Percentiles rank a stretch among this genome's conserved stretches.
phyloP scores from a whole-genome alignment of 2,888 invertebrate species.

The Ichneumoninae sp. region DNA sequence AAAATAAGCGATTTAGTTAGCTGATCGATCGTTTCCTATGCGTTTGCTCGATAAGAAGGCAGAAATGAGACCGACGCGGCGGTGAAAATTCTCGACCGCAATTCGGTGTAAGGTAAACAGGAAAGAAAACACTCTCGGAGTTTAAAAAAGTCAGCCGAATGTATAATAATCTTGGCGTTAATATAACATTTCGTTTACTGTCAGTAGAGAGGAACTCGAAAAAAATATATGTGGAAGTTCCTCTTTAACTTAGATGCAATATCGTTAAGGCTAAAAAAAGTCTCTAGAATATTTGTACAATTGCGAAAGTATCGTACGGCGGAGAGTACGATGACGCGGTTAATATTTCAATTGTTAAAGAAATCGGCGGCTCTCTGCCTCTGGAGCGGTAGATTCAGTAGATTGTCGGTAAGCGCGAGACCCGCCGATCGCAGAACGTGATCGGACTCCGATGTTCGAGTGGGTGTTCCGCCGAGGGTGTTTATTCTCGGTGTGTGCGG shows the following conservation, averaged over 20 bases:
- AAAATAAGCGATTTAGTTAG: neutral
- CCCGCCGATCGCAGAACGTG: constrained; percentile 71
- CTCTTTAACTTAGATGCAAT: neutral
- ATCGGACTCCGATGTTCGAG: constrained; percentile 74
- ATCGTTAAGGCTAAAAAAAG: constrained; percentile 16
- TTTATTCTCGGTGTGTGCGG: constrained; percentile 80
- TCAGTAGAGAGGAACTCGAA: constrained; percentile 4
- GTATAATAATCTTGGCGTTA: neutral
- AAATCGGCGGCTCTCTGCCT: constrained; percentile 93
- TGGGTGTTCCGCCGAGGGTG: constrained; percentile 74
- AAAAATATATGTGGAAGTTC: neutral
- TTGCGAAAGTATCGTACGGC: neutral
- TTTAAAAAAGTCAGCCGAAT: neutral
- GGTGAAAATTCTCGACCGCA: too few relatives aligned
- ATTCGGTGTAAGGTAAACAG: too few relatives aligned
- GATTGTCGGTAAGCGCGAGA: constrained; percentile 91
- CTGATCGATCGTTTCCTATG: too few relatives aligned
- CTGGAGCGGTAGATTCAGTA: constrained; percentile 91
- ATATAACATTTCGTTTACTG: constrained; percentile 12
- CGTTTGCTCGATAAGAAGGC: too few relatives aligned
- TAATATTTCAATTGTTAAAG: constrained; percentile 84
- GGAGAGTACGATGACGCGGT: neutral
- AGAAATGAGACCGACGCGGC: too few relatives aligned
- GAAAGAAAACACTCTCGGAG: neutral
- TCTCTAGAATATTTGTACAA: constrained; percentile 12